Base-by-base conservation (phyloP, 2,797 vertebrate genomes). In the Cyclura pinguis region DNA sequence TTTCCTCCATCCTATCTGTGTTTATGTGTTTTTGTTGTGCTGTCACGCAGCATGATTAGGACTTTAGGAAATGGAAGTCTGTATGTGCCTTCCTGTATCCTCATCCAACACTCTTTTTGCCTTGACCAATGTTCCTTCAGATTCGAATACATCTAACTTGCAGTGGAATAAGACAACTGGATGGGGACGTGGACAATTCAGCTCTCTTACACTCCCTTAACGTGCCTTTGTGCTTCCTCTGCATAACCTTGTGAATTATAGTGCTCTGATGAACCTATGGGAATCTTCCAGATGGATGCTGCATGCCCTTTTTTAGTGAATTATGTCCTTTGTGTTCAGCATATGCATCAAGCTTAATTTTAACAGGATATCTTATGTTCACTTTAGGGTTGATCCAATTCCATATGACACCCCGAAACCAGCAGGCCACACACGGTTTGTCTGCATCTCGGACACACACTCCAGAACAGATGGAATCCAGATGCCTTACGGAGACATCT, bases 401-500 rank as follows among this genome's bases (percentile, higher is more conserved):
- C 98, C 99, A 86, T 99, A 99, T 88, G 99, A 99, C 98, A 98
- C 98, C 96, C 98, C 98, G 92, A 99, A 99, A 95, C 99, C 99
- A 90, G 96, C 98, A 50, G 98, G 99, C 97, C 98, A 99, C 98
- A 99, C 99, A 94, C 98, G 99, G 93, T 99, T 99, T 88, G 99
- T 99, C 97, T 99, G 99, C 93, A 97, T 99, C 96, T 99, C 99
- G 10, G 99, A 99, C 98, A 99, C 99, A 82, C 99, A 99, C 98
- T 99, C 99, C 93, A 98, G 99, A 93, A 99, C 99, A 96, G 99
- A 99, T 97, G 99, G 99, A 97, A 98, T 99, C 98, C 99, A 99
- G 98, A 99, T 99, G 99, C 99, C 99, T 95, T 99, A 99, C 93
- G 99, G 99, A 95, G 99, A 99, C 96, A 98, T 99, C 97, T 98